These are phyloP conservation scores for Stylophora pistillata DNA, from an alignment of 64 coral and sea anemone species.

Conservation along the genomic window DNA sequence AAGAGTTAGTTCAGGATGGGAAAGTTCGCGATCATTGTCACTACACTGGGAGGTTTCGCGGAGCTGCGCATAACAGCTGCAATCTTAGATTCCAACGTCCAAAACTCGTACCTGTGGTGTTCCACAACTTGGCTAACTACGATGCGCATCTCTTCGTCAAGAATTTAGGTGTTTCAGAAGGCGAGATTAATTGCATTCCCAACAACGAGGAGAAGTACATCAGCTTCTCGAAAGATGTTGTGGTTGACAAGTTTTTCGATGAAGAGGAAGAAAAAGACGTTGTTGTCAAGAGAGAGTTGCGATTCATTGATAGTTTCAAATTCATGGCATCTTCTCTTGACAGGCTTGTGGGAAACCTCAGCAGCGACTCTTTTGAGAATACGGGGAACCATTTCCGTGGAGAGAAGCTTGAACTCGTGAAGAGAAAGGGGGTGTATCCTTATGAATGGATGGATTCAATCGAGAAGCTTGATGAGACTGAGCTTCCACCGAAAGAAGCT, in stretches of 20 bases:
- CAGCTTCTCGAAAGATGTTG: no score
- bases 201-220: no score
- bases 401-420: neutral
- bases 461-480: neutral
- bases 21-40: no score
- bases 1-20: no score
- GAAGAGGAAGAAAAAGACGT: neutral
- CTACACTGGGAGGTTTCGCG: conserved; percentile 19
- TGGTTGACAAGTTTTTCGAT: no score
- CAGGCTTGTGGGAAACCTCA: neutral
- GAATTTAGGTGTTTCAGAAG: no score
- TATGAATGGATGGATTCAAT: conserved; percentile 12
- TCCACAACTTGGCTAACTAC: no score
- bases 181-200: no score
- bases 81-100: neutral
- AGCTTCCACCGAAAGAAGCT: neutral
- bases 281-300: conserved; percentile 17
- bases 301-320: no score
- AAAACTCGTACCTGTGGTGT: conserved; percentile 24
- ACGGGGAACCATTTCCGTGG: neutral
- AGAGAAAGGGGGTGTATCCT: conserved; percentile 48
- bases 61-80: conserved; percentile 38
- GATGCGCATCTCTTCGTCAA: no score
- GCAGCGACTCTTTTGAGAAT: neutral
- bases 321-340: conserved; percentile 28